phyloP scores from a whole-genome alignment of 2,113 vertebrate species.

The Scytalopus superciliaris region DNA sequence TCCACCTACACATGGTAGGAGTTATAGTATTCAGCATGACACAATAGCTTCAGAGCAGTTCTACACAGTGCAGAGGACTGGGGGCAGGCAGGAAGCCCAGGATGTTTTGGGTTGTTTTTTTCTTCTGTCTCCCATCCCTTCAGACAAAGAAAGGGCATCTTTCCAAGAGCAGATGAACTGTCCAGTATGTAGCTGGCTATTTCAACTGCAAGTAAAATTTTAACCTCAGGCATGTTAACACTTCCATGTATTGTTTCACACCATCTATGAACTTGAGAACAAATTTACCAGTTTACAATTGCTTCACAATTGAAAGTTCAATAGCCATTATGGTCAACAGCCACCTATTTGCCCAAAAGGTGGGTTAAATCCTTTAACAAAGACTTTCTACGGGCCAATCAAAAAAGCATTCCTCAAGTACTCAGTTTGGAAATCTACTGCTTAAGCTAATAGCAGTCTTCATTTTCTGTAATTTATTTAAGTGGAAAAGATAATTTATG shows the following conservation, averaged over 20 bases:
- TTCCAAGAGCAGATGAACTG: background rate
- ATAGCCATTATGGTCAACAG: background rate
- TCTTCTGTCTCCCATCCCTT: background rate
- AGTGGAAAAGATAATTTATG: background rate
- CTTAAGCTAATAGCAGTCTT: background rate
- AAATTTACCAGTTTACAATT: conserved; percentile 35
- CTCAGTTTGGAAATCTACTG: background rate
- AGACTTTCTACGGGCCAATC: background rate
- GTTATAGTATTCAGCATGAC: background rate
- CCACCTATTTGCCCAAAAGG: background rate
- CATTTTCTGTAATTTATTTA: background rate
- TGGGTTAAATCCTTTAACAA: background rate
- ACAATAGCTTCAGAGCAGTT: background rate
- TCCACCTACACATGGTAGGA: background rate
- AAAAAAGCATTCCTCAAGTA: background rate
- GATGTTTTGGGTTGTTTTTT: background rate
- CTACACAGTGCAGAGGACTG: background rate
- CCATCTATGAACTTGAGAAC: background rate
- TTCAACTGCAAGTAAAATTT: background rate
- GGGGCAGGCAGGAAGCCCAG: too few relatives aligned
- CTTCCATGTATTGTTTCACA: background rate
- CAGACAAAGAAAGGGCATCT: background rate
- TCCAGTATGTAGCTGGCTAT: background rate
- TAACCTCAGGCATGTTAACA: background rate
- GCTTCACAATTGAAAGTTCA: conserved; percentile 45